Evolutionary conservation across 53 echinoderm and acorn worm species (phyloP).

Genomic region (Stichopus horrens): DNA sequence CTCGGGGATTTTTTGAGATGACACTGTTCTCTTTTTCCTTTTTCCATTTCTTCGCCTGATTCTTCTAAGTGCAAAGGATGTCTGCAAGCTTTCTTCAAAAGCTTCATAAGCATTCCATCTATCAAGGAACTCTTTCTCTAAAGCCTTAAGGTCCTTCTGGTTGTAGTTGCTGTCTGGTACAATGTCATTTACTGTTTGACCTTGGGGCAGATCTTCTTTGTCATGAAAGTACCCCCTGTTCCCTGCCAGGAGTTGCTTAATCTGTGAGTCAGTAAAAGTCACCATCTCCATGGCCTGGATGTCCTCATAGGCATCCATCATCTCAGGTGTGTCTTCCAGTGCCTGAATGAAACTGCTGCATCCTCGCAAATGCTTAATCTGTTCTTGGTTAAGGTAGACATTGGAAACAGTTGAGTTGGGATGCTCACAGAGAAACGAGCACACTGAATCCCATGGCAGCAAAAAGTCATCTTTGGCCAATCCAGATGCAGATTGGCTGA

Average conservation of each 20-base stretch:
- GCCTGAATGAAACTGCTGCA: not conserved
- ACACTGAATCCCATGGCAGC: not conserved
- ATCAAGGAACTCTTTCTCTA: constrained; percentile 6
- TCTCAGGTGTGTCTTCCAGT: constrained; percentile 27
- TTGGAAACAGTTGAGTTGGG: not conserved
- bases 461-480: not conserved
- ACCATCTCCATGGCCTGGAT: constrained; percentile 23
- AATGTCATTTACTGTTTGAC: not conserved
- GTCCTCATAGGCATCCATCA: not conserved
- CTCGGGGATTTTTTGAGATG: not conserved
- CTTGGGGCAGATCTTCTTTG: not conserved
- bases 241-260: constrained; percentile 1
- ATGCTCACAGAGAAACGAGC: not conserved
- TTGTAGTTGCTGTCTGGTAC: not conserved
- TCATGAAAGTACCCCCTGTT: constrained; percentile 11
- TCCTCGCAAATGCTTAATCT: constrained; percentile 8
- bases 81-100: constrained; percentile 17
- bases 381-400: constrained; percentile 7
- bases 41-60: not conserved
- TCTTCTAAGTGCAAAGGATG: not conserved
- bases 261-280: not conserved
- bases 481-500: not conserved
- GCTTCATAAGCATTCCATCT: not conserved
- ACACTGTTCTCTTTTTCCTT: not conserved
- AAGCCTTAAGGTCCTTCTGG: not conserved